Percentiles rank a stretch among this genome's conserved stretches.
phyloP scores from a whole-genome alignment of 2,888 invertebrate species.

The Tuberolachnus salignus region DNA sequence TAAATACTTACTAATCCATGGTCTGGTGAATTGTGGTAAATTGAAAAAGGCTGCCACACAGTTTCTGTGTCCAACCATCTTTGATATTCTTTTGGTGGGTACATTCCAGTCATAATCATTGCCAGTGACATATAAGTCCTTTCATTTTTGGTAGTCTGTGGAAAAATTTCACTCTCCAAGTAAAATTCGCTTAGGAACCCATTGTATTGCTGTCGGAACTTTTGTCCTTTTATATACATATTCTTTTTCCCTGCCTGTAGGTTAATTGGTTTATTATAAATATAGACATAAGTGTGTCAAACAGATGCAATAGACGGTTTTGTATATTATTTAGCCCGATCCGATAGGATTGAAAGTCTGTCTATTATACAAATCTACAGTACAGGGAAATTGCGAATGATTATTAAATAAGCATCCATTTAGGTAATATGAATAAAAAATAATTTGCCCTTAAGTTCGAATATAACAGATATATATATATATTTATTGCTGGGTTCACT shows the following conservation, averaged over 20 bases:
- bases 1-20: background rate
- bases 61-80: conserved; percentile 62
- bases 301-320: too few species aligned
- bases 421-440: too few species aligned
- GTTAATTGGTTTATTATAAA: background rate
- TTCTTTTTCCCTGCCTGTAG: conserved; percentile 74
- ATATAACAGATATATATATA: too few species aligned
- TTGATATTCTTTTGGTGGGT: conserved; percentile 69
- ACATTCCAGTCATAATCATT: conserved; percentile 66
- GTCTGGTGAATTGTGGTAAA: conserved; percentile 69
- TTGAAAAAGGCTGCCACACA: conserved; percentile 79
- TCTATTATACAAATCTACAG: too few species aligned
- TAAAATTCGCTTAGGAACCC: conserved; percentile 68
- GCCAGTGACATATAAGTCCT: conserved; percentile 58
- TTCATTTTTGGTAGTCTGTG: conserved; percentile 50
- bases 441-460: too few species aligned
- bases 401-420: too few species aligned
- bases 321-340: too few species aligned
- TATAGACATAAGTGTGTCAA: too few species aligned
- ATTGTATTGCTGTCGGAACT: conserved; percentile 74
- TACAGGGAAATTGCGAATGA: too few species aligned
- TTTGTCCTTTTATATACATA: conserved; percentile 77
- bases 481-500: too few species aligned
- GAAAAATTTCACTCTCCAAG: conserved; percentile 67
- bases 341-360: too few species aligned